phyloP scores from a whole-genome alignment of 2,797 vertebrate species.

The Rhynchonycteris naso region DNA sequence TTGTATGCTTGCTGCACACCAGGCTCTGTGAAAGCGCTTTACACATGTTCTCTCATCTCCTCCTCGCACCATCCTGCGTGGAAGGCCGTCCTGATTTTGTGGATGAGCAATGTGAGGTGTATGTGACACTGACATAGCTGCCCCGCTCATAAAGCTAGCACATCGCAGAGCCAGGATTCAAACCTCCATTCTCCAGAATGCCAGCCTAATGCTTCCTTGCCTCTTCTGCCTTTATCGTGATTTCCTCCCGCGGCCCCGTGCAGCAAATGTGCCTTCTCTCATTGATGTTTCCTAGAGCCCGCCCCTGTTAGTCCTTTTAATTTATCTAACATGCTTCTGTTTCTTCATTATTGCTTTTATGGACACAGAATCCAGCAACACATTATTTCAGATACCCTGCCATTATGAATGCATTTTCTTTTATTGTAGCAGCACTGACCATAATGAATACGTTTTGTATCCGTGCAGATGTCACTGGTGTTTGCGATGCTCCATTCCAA shows the following conservation, averaged over 20 bases:
- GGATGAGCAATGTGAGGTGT: background rate
- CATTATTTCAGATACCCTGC: conserved; percentile 80
- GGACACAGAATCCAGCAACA: conserved; percentile 72
- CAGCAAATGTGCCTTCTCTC: background rate
- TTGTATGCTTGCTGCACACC: background rate
- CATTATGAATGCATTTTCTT: conserved; percentile 80
- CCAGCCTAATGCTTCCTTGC: background rate
- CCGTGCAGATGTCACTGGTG: conserved; percentile 77
- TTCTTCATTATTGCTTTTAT: conserved; percentile 79
- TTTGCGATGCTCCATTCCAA: conserved; percentile 73
- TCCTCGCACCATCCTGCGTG: background rate
- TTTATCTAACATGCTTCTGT: conserved; percentile 67
- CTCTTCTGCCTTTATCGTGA: background rate
- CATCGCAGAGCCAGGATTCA: background rate
- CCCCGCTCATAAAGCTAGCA: background rate
- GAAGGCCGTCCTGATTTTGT: background rate
- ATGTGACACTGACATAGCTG: background rate
- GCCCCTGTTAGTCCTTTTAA: conserved; percentile 64
- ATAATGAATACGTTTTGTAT: conserved; percentile 81
- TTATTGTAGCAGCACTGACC: conserved; percentile 74
- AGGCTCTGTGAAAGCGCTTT: background rate
- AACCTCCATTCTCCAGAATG: background rate
- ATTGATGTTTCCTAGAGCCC: conserved; percentile 45
- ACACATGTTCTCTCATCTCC: background rate
- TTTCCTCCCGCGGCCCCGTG: background rate